Base-by-base conservation (phyloP, 92 coral and sea anemone species). In the Zoanthus sociatus region DNA sequence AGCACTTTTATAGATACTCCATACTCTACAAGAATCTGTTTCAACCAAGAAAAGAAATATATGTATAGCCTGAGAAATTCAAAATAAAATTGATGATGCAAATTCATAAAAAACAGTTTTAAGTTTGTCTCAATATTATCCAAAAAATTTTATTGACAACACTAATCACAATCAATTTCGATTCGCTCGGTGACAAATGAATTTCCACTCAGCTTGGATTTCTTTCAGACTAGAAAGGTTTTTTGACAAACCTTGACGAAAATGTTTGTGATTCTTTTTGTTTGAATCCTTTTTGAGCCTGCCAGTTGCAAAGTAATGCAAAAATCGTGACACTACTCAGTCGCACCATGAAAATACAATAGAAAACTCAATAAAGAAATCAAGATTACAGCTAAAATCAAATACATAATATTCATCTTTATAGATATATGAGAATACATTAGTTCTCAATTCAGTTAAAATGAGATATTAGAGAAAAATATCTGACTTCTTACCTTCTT, bases 401-500 rank as follows among this genome's bases (percentile, higher is more conserved):
- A 3, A 61, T 61, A 61, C 68, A 61, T 61, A 61, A 61, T 61
- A 18, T 61, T 15, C 68, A 61, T 61, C 20, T 61, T 61, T 61
- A 61, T 61, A 12, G 68, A 61, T 61, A 61, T 61, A 61, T 61
- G 26, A 61, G 68, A 61, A 61, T 61, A 18, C 14, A 11, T 61
- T 61, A 61, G 68, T 61, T 4, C 20, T 61, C 20, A 61, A 3
- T 61, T 61, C 68, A 61, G 68, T 18, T 61, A 61, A 61, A 61
- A 61, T 55, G 68, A 61, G 6, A 61, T 61, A 61, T 61, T 61
- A 61, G 68, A 61, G 0, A 61, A 61, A 61, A 61, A 61, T 18
- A 61, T 61, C 68, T 16, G 68, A 61, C 26, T 61, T 61, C 0
- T 61, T 69, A 69, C 73, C 50, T 71, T 71, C 53, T 71, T 71